Base-by-base conservation (phyloP, 2,888 invertebrate species). In the Callinectes sapidus region DNA sequence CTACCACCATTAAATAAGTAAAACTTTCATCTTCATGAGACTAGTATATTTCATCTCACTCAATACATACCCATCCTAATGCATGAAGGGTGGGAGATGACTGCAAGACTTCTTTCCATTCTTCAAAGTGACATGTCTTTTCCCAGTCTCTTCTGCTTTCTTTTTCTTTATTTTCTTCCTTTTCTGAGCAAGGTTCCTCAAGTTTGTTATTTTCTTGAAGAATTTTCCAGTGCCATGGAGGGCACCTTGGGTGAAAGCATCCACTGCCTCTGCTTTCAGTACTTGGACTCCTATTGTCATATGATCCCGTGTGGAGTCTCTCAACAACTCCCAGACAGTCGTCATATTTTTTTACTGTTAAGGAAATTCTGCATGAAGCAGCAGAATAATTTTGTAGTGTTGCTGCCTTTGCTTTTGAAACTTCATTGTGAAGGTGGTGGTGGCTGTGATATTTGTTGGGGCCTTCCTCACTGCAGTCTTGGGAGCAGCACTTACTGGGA, bases 21-120 rank as follows among this genome's bases (percentile, higher is more conserved):
- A 10, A 48, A 48, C 48, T 10, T 8, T 48, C 48, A 48, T 42
- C 42, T 42, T 42, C 42, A 42, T 42, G 42, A 42, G n/a, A n/a
- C 2, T 39, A 39, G 5, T 2, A 5, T 39, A 3, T 39, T 39
- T 3, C 39, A 23, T 28, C 8, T 10, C 71, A 71, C 10, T 2
- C 28, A 81, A 81, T 71, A 91, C 87, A 39, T 8, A 91, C 91
- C 91, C 87, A 91, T 91, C 91, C 87, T 35, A 91, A 39, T 71
- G 86, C 87, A 39, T 87, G 91, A 66, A 91, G 91, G 86, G 87
- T 87, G 35, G 91, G 87, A 55, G 87, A 66, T 71, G 28, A 66
- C 18, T 35, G 35, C 42, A 91, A 48, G 23, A 91, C 16, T 18
- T 87, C 35, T 87, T 71, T 61, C 61, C 89, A 89, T 39, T 89